These are phyloP conservation scores for Apoderus coryli DNA, from an alignment of 2,888 invertebrate species.

Conservation along the genomic window DNA sequence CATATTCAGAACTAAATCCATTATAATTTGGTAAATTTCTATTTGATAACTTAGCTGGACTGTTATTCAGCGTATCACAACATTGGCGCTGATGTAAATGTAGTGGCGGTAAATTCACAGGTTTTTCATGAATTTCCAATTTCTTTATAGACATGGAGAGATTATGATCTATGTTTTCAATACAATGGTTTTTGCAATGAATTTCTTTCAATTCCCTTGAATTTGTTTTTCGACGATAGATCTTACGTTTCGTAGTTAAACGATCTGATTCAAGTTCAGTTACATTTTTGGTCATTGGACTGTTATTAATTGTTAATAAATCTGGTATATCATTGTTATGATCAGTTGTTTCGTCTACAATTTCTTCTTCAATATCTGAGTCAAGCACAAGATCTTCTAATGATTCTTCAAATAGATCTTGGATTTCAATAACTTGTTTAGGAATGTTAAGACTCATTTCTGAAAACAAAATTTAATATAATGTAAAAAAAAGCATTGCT, in stretches of 20 bases:
- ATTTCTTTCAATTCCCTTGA: slow-evolving; percentile 20
- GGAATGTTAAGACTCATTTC: no score
- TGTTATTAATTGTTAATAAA: no score
- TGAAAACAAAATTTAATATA: no score
- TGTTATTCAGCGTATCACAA: slow-evolving; percentile 27
- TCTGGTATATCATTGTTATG: no score
- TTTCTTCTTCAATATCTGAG: slow-evolving; percentile 23
- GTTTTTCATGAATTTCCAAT: slow-evolving; percentile 26
- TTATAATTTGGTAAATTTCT: slow-evolving; percentile 36
- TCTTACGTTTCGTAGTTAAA: no score
- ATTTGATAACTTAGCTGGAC: slow-evolving; percentile 9
- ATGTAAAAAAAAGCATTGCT: no score
- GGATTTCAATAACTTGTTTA: no score
- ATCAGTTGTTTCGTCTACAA: slow-evolving; percentile 19
- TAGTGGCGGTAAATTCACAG: slow-evolving; percentile 25
- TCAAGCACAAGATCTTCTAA: slow-evolving; percentile 19
- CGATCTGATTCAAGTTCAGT: no score
- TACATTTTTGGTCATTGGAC: no score
- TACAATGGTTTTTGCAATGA: slow-evolving; percentile 29
- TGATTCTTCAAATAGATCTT: slow-evolving; percentile 17
- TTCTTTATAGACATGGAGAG: slow-evolving; percentile 26
- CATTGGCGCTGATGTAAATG: slow-evolving; percentile 29
- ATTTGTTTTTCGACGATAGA: no score
- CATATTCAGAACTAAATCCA: slow-evolving; percentile 39
- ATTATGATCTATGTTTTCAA: slow-evolving; percentile 27